Percentiles rank a stretch among this genome's conserved stretches.
Conservation (phyloP, 1,140 invertebrate genomes). For the Amphibalanus amphitrite region DNA sequence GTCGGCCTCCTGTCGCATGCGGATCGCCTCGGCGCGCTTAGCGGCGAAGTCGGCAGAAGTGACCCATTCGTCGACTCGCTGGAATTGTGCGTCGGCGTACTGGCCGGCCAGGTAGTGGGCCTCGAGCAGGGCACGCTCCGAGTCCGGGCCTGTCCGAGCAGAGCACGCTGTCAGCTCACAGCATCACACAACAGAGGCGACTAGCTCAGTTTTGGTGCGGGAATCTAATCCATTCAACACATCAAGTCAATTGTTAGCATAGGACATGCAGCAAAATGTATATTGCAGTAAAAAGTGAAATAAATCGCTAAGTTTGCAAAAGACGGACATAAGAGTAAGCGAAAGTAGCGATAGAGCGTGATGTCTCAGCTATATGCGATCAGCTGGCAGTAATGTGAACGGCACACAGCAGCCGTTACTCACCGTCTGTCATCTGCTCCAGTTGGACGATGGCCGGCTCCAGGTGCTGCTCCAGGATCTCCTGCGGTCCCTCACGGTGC, state of each 20-base stretch:
- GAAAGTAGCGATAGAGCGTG: neutral
- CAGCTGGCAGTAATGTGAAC: too few relatives aligned
- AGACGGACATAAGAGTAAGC: neutral
- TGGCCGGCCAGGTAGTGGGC: constrained; percentile 1
- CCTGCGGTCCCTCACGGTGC: neutral
- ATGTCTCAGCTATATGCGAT: neutral
- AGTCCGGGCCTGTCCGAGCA: neutral
- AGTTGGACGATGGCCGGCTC: neutral
- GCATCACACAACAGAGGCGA: neutral
- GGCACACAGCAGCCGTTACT: neutral
- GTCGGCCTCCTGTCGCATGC: neutral
- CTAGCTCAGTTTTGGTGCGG: neutral
- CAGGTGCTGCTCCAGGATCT: neutral
- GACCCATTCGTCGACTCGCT: neutral
- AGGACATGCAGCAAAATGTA: neutral
- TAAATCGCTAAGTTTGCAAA: neutral
- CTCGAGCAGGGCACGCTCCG: neutral
- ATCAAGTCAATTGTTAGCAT: neutral
- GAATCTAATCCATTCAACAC: neutral
- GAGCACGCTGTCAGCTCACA: neutral
- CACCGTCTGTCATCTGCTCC: neutral
- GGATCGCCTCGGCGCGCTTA: neutral
- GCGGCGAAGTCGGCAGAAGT: neutral
- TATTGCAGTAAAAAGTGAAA: neutral
- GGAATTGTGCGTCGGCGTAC: neutral